Evolutionary conservation across 2,888 invertebrate genomes (phyloP).

Genomic region (Coecobrya sp.): DNA sequence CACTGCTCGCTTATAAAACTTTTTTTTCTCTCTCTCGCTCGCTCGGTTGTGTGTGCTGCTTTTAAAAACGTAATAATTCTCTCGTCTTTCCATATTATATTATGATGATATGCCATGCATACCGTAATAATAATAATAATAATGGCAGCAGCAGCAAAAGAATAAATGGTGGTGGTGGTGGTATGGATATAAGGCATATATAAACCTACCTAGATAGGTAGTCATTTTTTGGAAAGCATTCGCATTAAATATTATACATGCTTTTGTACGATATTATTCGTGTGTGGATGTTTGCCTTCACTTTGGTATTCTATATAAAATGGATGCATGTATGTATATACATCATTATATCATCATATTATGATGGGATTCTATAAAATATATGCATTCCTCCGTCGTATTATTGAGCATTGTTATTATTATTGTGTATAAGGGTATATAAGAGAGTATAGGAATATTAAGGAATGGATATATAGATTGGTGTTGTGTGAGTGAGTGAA

Average conservation of each 20-base stretch:
- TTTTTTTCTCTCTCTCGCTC: constrained; percentile 20
- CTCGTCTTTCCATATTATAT: constrained; percentile 60
- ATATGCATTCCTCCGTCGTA: constrained; percentile 42
- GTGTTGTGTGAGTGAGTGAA: constrained; percentile 40
- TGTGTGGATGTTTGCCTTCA: constrained; percentile 43
- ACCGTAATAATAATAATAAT: constrained; percentile 49
- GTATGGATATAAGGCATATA: constrained; percentile 19
- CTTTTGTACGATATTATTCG: too few relatives aligned
- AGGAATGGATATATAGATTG: too few relatives aligned
- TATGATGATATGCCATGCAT: constrained; percentile 66
- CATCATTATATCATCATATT: constrained; percentile 37
- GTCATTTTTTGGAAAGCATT: constrained; percentile 36
- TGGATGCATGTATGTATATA: neutral
- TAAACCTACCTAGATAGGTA: neutral
- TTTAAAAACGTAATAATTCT: constrained; percentile 68
- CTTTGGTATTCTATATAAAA: constrained; percentile 42
- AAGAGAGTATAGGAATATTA: too few relatives aligned
- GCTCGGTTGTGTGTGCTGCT: constrained; percentile 34
- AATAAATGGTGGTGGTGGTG: too few relatives aligned
- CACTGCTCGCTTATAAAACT: neutral
- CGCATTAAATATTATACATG: constrained; percentile 29
- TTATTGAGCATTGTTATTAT: neutral
- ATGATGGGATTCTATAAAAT: too few relatives aligned
- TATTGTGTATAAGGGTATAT: constrained; percentile 20
- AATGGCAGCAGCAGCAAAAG: constrained; percentile 7